phyloP scores from a whole-genome alignment of 1,140 invertebrate genomes.

The Bombus soroeensis region DNA sequence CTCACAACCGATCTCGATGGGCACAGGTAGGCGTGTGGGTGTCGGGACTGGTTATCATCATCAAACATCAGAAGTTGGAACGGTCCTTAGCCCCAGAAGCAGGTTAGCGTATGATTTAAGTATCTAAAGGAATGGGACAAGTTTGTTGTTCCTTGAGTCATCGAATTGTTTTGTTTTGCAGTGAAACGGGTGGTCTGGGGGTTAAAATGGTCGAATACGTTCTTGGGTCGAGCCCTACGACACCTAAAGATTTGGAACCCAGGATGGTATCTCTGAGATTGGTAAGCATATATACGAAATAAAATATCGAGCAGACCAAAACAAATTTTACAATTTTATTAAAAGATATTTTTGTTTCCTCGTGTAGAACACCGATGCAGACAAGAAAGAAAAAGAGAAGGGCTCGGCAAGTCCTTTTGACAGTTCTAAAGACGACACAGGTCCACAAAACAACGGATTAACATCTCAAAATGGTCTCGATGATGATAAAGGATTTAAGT shows the following conservation, averaged over 20 bases:
- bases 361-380: constrained; percentile 78
- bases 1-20: constrained; percentile 89
- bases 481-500: constrained; percentile 96
- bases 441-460: constrained; percentile 92
- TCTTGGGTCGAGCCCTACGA: constrained; percentile 94
- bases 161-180: constrained; percentile 53
- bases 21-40: constrained; percentile 85
- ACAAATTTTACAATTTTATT: not conserved
- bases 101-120: constrained; percentile 68
- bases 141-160: not conserved
- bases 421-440: constrained; percentile 85
- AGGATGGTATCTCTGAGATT: constrained; percentile 89
- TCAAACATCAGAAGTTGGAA: constrained; percentile 81
- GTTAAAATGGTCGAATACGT: constrained; percentile 99
- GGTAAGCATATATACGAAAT: constrained; percentile 76
- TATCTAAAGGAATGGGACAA: not conserved
- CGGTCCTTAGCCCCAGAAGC: constrained; percentile 81
- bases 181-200: constrained; percentile 91
- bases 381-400: constrained; percentile 83
- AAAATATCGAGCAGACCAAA: not conserved
- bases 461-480: constrained; percentile 87
- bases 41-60: constrained; percentile 82
- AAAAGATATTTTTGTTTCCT: constrained; percentile 38
- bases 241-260: constrained; percentile 87
- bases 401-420: constrained; percentile 81